Conservation (phyloP, 2,888 invertebrate species). For the Vanessa cardui region DNA sequence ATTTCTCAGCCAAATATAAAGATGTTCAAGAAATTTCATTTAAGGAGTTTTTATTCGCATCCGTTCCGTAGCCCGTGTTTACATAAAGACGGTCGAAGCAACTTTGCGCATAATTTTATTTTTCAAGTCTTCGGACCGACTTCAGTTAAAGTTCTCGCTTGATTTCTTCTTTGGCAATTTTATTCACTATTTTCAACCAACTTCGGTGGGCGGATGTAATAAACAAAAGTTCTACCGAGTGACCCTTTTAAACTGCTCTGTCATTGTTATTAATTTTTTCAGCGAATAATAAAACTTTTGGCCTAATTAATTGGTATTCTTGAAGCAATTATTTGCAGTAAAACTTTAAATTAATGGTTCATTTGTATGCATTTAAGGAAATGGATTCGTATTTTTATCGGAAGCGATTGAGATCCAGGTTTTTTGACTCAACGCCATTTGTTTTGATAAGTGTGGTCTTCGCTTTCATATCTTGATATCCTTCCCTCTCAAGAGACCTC, state of each 20-base stretch:
- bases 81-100: constrained; percentile 40
- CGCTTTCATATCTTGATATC: no score
- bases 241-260: constrained; percentile 18
- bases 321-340: not conserved
- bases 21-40: constrained; percentile 25
- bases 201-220: constrained; percentile 46
- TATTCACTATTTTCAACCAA: constrained; percentile 49
- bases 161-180: constrained; percentile 49
- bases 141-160: constrained; percentile 46
- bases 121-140: constrained; percentile 50
- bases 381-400: not conserved
- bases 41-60: constrained; percentile 36
- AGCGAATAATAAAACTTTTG: constrained; percentile 10
- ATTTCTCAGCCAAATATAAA: constrained; percentile 1
- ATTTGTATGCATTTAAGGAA: not conserved
- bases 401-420: not conserved
- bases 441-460: no score
- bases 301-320: not conserved
- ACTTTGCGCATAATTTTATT: constrained; percentile 60
- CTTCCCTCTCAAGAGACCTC: no score
- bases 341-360: not conserved
- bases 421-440: not conserved
- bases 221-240: constrained; percentile 45
- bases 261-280: constrained; percentile 25
- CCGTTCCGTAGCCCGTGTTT: constrained; percentile 34